Evolutionary conservation across 37 sponge, comb jelly and placozoan genomes (phyloP), one percentile per base, ranked within the genome.

Genomic region (Beroe forskalii): DNA sequence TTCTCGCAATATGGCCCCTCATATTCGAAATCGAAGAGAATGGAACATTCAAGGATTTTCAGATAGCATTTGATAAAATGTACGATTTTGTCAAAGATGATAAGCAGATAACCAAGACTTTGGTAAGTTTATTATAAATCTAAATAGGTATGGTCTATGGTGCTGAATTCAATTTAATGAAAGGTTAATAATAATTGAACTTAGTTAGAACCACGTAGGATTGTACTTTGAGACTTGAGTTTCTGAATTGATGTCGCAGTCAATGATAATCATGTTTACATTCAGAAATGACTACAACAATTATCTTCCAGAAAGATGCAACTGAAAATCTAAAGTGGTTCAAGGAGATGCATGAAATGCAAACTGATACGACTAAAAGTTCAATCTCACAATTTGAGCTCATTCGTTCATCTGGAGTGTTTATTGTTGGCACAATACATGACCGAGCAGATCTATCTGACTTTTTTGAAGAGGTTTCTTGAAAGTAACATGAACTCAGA

Each of bases 391-490:
- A 44, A 44, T 22, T 80, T 42, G 55, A 80, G 48, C 28, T 33
- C 4, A 41, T 80, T n/a, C 20, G 35, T 32, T 22, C 55, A 24
- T 24, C 12, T 43, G 86, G 86, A 42, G 38, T 22, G 1, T 41
- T 80, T 30, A 44, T 80, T 20, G 55, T 80, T 4, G 86, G 55
- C 4, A 20, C 24, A 22, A 25, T 33, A 6, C 25, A 80, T 24
- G 42, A 43, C 0, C 55, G 55, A 24, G n/a, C 86, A 9, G 55
- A 42, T 1, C 39, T 36, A 4, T 35, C 72, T 35, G 55, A 80
- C 25, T 44, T 80, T 23, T 80, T 80, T 43, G 55, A 80, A 41
- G 55, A 80, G 86, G 86, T 80, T n/a, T n/a, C n/a, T n/a, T n/a
- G n/a, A n/a, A n/a, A n/a, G n/a, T n/a, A n/a, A n/a, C n/a, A 55